Evolutionary conservation across 2,888 invertebrate genomes (phyloP).

Genomic region (Lissocephala sabroskyi): DNA sequence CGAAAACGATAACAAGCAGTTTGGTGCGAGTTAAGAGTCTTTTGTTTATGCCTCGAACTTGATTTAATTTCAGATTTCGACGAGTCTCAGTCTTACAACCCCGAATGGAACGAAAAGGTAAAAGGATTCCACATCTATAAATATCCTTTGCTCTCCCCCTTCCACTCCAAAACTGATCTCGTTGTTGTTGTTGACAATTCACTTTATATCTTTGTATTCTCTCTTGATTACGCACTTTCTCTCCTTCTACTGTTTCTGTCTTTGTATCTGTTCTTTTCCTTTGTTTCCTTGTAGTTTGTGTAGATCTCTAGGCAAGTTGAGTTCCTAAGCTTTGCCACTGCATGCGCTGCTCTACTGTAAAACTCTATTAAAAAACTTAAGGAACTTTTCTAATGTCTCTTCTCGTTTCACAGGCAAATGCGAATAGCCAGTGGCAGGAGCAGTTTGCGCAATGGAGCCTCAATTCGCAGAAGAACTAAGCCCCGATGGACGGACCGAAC

Average conservation of each 20-base stretch:
- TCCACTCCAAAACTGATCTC: conserved; percentile 6
- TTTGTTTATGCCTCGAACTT: conserved; percentile 39
- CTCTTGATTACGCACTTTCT: conserved; percentile 36
- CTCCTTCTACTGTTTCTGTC: conserved; percentile 1
- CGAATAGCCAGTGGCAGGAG: conserved; percentile 73
- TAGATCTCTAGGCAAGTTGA: too few species aligned
- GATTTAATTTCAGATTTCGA: conserved; percentile 72
- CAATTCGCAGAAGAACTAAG: conserved; percentile 70
- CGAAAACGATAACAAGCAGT: too few species aligned
- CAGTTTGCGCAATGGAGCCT: conserved; percentile 73
- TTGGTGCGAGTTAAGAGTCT: too few species aligned
- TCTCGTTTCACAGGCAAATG: conserved; percentile 70
- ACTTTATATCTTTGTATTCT: conserved; percentile 6
- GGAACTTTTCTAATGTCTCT: too few species aligned
- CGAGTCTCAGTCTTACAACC: conserved; percentile 71
- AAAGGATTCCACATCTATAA: conserved; percentile 22
- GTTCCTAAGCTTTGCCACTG: too few species aligned
- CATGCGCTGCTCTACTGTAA: too few species aligned
- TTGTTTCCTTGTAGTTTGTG: conserved; percentile 21
- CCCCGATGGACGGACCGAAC: conserved; percentile 15
- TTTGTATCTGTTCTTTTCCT: conserved; percentile 3
- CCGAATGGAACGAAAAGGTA: conserved; percentile 73
- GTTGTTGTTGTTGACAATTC: neutral
- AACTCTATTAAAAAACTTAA: too few species aligned
- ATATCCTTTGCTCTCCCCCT: conserved; percentile 32